Base-by-base conservation (phyloP, 2,113 vertebrate genomes). In the Phrynosoma blainvillii region DNA sequence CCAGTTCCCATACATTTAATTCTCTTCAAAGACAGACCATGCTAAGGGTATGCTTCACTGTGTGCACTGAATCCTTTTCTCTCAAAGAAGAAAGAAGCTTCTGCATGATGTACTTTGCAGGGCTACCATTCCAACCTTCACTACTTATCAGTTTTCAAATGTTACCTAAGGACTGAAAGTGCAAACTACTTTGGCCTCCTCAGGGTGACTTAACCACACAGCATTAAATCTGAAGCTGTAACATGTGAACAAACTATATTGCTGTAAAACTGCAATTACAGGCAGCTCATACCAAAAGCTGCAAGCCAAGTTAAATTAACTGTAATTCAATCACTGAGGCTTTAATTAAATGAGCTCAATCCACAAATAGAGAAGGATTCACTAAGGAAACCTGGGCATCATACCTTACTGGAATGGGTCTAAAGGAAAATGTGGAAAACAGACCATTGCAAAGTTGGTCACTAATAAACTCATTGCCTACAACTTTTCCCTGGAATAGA, bases 301-400 rank as follows among this genome's bases (percentile, higher is more conserved):
- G 65, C 59, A 88, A 88, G 87, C 73, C 54, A 82, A 82, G 80
- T 77, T 68, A 82, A 76, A 83, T 83, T 88, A 68, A 83, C n/a
- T 68, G 54, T 77, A 83, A 77, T 88, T 88, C 83, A 76, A 83
- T 88, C 62, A 54, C 73, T 14, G 30, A 42, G 73, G 42, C 62
- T 83, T 83, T 83, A 78, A 83, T 88, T 80, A 77, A 83, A 77
- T 88, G 59, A 88, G 73, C 42, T 80, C n/a, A 77, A 56, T 56
- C 77, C 40, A 70, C 16, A 88, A 77, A 36, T 2, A 8, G 80
- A 36, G 71, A 76, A 36, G 52, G 56, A 83, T 52, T 52, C 40
- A 82, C 74, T 59, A 36, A 54, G n/a, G 16, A n/a, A 77, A 12
- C 71, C 2, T 36, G 59, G 12, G 11, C 62, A 54, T 75, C 30